Evolutionary conservation across 2,888 invertebrate genomes (phyloP).

Genomic region (Plagodis pulveraria): DNA sequence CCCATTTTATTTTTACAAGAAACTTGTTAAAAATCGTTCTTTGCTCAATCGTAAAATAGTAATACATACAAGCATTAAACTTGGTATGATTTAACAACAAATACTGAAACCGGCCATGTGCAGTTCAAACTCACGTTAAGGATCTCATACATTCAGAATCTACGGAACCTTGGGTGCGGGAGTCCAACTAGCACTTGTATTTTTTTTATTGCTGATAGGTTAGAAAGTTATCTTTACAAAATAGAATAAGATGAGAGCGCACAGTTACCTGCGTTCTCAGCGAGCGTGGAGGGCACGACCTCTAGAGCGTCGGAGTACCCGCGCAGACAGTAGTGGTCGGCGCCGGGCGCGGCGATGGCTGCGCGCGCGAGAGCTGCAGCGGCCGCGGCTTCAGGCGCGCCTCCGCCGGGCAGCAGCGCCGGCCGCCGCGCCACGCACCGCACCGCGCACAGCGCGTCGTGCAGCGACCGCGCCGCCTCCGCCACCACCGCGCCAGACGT

Average conservation of each 20-base stretch:
- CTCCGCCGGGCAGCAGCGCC: slow-evolving; percentile 97
- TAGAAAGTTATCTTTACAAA: too few species aligned
- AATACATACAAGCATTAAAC: too few species aligned
- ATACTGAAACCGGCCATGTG: too few species aligned
- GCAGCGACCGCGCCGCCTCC: slow-evolving; percentile 95
- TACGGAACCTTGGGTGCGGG: too few species aligned
- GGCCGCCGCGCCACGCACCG: slow-evolving; percentile 98
- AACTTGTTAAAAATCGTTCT: too few species aligned
- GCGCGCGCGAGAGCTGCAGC: slow-evolving; percentile 92
- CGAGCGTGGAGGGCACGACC: slow-evolving; percentile 82
- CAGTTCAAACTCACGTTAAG: too few species aligned
- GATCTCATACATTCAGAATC: too few species aligned
- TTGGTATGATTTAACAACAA: too few species aligned
- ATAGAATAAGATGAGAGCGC: not conserved
- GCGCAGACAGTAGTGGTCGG: slow-evolving; percentile 97
- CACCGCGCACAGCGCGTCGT: slow-evolving; percentile 96
- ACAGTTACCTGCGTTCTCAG: slow-evolving; percentile 73
- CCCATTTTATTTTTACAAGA: too few species aligned
- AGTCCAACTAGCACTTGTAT: too few species aligned
- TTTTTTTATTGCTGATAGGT: too few species aligned
- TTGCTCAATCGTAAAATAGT: too few species aligned
- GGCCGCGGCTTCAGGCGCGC: slow-evolving; percentile 98
- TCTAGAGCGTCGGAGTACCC: slow-evolving; percentile 98
- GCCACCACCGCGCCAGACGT: slow-evolving; percentile 94
- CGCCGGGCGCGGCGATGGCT: slow-evolving; percentile 94